Evolutionary conservation across 2,888 invertebrate species (phyloP).

Genomic region (Plagiodera versicolora): DNA sequence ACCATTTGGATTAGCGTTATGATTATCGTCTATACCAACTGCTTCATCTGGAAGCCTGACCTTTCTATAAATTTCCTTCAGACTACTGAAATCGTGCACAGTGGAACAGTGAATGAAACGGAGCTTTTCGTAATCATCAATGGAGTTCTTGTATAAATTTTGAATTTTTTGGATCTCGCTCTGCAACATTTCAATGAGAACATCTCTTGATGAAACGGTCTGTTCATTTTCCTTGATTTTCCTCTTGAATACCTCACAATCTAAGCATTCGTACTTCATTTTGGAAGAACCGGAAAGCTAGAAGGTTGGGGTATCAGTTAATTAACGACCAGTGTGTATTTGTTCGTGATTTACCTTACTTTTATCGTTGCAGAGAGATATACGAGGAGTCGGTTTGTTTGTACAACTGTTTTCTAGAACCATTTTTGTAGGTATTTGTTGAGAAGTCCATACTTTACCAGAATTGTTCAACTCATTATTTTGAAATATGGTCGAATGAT

Average conservation of each 20-base stretch:
- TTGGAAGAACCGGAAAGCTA: neutral
- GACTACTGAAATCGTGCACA: conserved; percentile 24
- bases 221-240: conserved; percentile 24
- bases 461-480: neutral
- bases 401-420: neutral
- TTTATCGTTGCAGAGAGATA: neutral
- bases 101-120: conserved; percentile 23
- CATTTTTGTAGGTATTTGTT: neutral
- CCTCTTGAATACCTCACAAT: conserved; percentile 24
- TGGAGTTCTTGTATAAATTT: conserved; percentile 20
- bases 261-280: conserved; percentile 16
- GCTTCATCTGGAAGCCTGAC: conserved; percentile 11
- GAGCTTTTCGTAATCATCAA: conserved; percentile 28
- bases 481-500: neutral
- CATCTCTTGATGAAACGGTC: conserved; percentile 23
- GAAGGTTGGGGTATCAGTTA: neutral
- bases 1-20: no score
- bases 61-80: conserved; percentile 27
- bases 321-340: neutral
- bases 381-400: neutral
- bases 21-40: no score
- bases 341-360: neutral
- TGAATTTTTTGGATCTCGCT: conserved; percentile 28
- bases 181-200: conserved; percentile 29
- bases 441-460: neutral